Percentiles rank a stretch among this genome's conserved stretches.
These are phyloP conservation scores for Mormyrops boulengeri DNA, from an alignment of 2,797 vertebrate species.

Conservation along the genomic window DNA sequence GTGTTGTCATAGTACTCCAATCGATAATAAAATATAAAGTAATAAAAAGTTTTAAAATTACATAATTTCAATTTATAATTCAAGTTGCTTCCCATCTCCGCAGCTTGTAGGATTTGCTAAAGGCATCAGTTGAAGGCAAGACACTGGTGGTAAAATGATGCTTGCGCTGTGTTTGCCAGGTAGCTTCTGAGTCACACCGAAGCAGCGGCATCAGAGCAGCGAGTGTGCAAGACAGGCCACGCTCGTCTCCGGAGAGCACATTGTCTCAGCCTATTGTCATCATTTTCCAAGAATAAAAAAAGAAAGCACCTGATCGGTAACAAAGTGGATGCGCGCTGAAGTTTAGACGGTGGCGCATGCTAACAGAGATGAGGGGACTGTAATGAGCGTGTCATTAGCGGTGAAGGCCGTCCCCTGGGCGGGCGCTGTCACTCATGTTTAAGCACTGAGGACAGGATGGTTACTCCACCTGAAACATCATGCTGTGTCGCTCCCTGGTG, in stretches of 20 bases:
- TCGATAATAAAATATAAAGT: neutral
- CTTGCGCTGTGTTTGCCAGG: conserved; percentile 29
- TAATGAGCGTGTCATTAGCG: conserved; percentile 19
- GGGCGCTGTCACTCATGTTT: neutral
- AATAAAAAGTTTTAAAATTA: neutral
- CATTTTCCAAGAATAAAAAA: conserved; percentile 24
- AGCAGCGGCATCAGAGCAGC: conserved; percentile 2
- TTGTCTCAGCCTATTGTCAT: conserved; percentile 28
- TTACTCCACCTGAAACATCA: conserved; percentile 16
- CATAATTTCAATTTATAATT: neutral
- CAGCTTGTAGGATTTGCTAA: neutral
- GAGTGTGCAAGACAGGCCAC: conserved; percentile 22
- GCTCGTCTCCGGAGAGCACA: conserved; percentile 32
- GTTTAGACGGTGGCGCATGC: conserved; percentile 10
- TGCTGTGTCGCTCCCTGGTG: conserved; percentile 38
- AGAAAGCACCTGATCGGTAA: conserved; percentile 6
- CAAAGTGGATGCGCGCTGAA: neutral
- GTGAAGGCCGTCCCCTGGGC: conserved; percentile 5
- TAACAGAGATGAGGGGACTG: neutral
- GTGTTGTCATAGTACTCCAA: neutral
- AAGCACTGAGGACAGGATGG: neutral
- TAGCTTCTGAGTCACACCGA: conserved; percentile 11
- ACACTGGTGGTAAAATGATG: conserved; percentile 24
- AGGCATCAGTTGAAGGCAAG: conserved; percentile 26
- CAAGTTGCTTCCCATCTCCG: neutral